These are phyloP conservation scores for Dioctria rufipes DNA, from an alignment of 2,888 invertebrate genomes.

Conservation along the genomic window DNA sequence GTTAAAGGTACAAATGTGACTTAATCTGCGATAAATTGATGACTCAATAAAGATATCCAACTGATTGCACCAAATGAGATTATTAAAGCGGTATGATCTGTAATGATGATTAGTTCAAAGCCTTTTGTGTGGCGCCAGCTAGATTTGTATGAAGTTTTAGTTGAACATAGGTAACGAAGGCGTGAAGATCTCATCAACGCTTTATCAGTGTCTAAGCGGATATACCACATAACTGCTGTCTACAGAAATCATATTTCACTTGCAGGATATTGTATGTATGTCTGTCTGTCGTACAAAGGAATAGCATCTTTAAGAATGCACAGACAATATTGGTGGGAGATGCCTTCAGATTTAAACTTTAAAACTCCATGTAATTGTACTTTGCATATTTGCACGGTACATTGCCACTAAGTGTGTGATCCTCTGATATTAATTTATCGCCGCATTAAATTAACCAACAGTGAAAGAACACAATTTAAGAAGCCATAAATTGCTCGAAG, in stretches of 20 bases:
- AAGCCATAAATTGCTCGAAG: conserved; percentile 35
- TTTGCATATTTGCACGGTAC: conserved; percentile 5
- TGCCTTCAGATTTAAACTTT: conserved; percentile 8
- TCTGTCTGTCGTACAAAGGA: not conserved
- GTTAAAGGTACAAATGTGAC: conserved; percentile 55
- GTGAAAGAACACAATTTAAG: conserved; percentile 49
- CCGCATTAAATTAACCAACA: conserved; percentile 49
- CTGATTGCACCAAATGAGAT: conserved; percentile 49
- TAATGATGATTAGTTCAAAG: conserved; percentile 50
- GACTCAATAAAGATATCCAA: conserved; percentile 54
- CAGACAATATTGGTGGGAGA: not conserved
- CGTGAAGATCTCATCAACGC: not conserved
- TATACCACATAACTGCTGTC: not conserved
- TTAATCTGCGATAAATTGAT: conserved; percentile 57
- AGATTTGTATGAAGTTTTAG: not conserved
- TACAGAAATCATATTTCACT: conserved; percentile 7
- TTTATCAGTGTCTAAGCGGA: not conserved
- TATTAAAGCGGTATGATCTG: conserved; percentile 49
- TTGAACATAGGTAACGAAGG: not conserved
- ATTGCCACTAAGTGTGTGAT: not conserved
- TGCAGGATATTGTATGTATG: not conserved
- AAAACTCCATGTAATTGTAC: conserved; percentile 23
- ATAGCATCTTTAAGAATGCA: conserved; percentile 3
- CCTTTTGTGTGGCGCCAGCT: conserved; percentile 35
- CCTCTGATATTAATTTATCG: conserved; percentile 37